Evolutionary conservation across 2,113 vertebrate genomes (phyloP).

Genomic region (Cottus gobio): DNA sequence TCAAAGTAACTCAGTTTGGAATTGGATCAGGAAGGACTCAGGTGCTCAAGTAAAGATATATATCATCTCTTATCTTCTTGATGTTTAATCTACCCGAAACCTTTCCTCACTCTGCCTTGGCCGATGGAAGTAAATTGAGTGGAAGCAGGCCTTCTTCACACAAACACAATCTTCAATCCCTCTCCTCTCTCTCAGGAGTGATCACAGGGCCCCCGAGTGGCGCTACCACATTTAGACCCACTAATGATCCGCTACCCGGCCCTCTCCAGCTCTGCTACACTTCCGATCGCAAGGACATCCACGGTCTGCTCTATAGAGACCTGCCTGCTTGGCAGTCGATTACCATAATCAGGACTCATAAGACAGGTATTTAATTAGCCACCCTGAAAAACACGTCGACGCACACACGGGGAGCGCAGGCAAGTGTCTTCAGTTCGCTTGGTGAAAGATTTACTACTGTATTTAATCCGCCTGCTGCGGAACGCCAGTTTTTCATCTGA

Average conservation of each 20-base stretch:
- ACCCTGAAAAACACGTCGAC: constrained; percentile 44
- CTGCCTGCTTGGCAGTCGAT: constrained; percentile 54
- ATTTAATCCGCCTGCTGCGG: constrained; percentile 14
- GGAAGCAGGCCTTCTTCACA: constrained; percentile 30
- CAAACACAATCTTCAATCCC: constrained; percentile 49
- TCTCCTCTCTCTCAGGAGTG: constrained; percentile 36
- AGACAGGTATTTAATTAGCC: constrained; percentile 77
- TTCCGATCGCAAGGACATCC: constrained; percentile 78
- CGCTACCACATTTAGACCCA: constrained; percentile 52
- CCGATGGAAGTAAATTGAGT: constrained; percentile 18
- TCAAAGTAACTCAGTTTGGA: constrained; percentile 35
- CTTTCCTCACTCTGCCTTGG: constrained; percentile 4
- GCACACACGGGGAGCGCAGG: constrained; percentile 30
- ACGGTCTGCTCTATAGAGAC: constrained; percentile 57
- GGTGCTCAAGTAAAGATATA: constrained; percentile 50
- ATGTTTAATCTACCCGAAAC: constrained; percentile 59
- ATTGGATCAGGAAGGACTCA: constrained; percentile 49
- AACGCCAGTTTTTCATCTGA: constrained; percentile 1
- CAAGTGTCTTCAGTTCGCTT: background rate
- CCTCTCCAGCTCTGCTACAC: constrained; percentile 40
- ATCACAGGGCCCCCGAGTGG: constrained; percentile 48
- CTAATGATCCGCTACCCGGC: constrained; percentile 56
- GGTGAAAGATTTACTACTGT: constrained; percentile 15
- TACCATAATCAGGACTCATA: constrained; percentile 77
- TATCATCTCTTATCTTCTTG: constrained; percentile 59